A percentile compares a stretch with the other conserved stretches of the same genome.
Evolutionary conservation across 2,113 vertebrate genomes (phyloP).

Genomic region (Cyphotilapia sp.): DNA sequence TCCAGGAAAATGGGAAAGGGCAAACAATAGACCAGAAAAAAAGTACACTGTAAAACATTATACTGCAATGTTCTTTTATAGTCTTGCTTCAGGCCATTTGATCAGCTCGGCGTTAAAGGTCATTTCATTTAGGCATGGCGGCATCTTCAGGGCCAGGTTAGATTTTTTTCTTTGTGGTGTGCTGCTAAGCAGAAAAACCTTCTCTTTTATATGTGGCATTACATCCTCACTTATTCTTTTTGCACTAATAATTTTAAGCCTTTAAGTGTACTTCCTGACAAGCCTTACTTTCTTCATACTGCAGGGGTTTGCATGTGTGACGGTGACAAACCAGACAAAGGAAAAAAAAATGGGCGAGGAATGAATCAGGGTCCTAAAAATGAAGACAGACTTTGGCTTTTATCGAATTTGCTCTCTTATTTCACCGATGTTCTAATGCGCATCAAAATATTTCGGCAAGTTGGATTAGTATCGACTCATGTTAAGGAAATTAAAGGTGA

Average conservation of each 20-base stretch:
- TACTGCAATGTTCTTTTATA: conserved; percentile 51
- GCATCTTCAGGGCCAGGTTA: conserved; percentile 20
- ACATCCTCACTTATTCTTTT: neutral
- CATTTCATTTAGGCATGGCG: conserved; percentile 54
- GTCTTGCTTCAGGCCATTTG: conserved; percentile 53
- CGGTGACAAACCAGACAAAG: neutral
- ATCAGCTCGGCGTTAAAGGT: conserved; percentile 65
- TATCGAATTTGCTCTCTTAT: conserved; percentile 34
- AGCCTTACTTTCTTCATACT: neutral
- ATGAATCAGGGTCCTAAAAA: conserved; percentile 3
- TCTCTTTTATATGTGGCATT: conserved; percentile 13
- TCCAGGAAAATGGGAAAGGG: conserved; percentile 43
- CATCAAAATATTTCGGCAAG: conserved; percentile 38
- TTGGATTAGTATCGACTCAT: conserved; percentile 58
- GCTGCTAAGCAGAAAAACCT: conserved; percentile 32
- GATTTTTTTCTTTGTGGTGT: neutral
- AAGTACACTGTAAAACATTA: conserved; percentile 58
- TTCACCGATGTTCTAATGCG: conserved; percentile 17
- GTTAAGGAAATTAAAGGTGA: conserved; percentile 56
- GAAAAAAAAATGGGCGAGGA: neutral
- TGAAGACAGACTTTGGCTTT: conserved; percentile 18
- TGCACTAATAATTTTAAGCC: neutral
- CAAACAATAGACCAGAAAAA: conserved; percentile 44
- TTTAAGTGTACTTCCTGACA: neutral
- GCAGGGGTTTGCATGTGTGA: neutral